phyloP scores from a whole-genome alignment of 1,140 invertebrate genomes.

The Geopemphigus sp. region DNA sequence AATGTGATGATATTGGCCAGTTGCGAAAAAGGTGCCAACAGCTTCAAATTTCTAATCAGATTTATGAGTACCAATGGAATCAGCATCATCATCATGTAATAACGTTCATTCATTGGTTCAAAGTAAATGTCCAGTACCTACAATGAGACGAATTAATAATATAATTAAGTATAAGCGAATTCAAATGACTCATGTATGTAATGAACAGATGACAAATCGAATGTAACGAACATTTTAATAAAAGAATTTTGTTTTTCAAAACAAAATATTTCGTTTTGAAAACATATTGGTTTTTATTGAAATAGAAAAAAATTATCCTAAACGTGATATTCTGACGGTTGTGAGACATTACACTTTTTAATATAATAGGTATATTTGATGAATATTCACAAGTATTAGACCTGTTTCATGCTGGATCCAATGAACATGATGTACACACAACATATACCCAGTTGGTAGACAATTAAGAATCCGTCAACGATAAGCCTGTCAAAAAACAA shows the following conservation, averaged over 20 bases:
- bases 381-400: conserved; percentile 50
- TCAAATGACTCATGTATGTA: too few species aligned
- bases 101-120: conserved; percentile 56
- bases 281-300: too few species aligned
- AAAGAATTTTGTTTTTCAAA: too few species aligned
- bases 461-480: conserved; percentile 71
- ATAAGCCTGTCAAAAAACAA: conserved; percentile 56
- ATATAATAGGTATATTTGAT: too few species aligned
- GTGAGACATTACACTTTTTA: background rate
- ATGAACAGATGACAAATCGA: too few species aligned
- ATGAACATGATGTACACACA: conserved; percentile 87
- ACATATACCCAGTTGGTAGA: conserved; percentile 86
- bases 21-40: conserved; percentile 77
- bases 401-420: conserved; percentile 69
- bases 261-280: too few species aligned
- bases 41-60: conserved; percentile 73
- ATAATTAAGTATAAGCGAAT: too few species aligned
- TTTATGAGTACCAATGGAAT: conserved; percentile 69
- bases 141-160: too few species aligned
- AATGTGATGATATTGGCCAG: conserved; percentile 74
- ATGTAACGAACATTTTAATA: too few species aligned
- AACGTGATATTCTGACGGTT: too few species aligned
- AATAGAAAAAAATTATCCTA: too few species aligned
- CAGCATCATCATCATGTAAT: conserved; percentile 65
- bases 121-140: conserved; percentile 58